Evolutionary conservation across 2,888 invertebrate genomes (phyloP), one percentile per base, ranked within the genome.

Genomic region (Plebejus argus): DNA sequence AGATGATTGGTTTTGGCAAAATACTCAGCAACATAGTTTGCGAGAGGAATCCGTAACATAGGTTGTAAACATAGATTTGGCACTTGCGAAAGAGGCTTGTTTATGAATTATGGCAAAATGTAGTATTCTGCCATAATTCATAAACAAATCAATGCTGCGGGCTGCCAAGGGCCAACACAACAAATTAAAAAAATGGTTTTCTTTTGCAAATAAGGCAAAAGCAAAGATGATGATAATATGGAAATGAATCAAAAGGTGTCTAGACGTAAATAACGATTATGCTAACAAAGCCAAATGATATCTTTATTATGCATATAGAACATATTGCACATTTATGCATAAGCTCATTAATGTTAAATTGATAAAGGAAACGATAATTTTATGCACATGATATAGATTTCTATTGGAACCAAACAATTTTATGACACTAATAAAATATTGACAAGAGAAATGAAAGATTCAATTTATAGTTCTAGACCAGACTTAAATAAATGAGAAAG

Each of bases 261-360:
- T 23, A 61, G 8, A 23, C 12, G 23, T 61, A 23, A 61, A 61
- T 8, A 58, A 6, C 20, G 8, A 58, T 58, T 58, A 58, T 58
- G 20, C 6, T 20, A 61, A 61, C 23, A 61, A 12, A 23, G 2
- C 20, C 23, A 12, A 61, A 12, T 61, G 20, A 61, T 61, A 71
- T 71, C 39, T 71, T 35, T 7, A 70, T 28, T 35, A 72, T 72
- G 72, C 23, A 72, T 49, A 7, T 20, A 15, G 49, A 39, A 45
- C 33, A 70, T 70, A 70, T 70, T 70, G 70, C 35, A 70, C 70
- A 39, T 71, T 71, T 72, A 71, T 39, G 35, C 39, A 49, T 23
- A 71, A 20, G 18, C 8, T 15, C 10, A 33, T 33, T 70, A 39
- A 72, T 12, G 12, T 23, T 10, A 45, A 23, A 39, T 72, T 45